These are phyloP conservation scores for Eospalax fontanierii DNA, from an alignment of 2,797 vertebrate genomes.

Conservation along the genomic window DNA sequence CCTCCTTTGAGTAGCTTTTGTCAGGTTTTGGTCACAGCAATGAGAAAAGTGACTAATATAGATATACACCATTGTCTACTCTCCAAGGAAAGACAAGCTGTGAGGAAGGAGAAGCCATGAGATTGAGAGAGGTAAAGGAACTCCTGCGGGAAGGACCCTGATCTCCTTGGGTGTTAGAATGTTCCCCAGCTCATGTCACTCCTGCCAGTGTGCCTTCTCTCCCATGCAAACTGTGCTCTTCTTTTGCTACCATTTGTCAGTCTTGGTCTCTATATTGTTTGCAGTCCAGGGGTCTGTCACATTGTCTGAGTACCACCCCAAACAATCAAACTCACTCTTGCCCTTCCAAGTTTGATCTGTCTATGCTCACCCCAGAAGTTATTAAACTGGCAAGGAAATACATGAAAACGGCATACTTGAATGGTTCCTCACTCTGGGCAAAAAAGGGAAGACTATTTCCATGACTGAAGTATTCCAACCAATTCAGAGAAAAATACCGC, in stretches of 20 bases:
- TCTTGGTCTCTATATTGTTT: neutral
- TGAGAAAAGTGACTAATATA: neutral
- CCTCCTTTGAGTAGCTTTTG: neutral
- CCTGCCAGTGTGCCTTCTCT: neutral
- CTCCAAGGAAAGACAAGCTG: neutral
- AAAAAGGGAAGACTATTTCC: slow-evolving; percentile 70
- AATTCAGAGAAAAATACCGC: slow-evolving; percentile 81
- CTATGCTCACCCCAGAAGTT: slow-evolving; percentile 64
- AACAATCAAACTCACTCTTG: neutral
- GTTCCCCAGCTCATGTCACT: neutral
- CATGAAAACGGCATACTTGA: slow-evolving; percentile 69
- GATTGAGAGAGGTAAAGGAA: neutral
- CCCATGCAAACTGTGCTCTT: neutral
- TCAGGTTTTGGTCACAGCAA: neutral
- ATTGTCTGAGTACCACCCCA: neutral
- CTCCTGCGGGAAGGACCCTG: neutral
- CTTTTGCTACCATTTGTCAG: neutral
- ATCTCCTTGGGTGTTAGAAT: neutral
- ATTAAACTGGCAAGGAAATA: slow-evolving; percentile 64
- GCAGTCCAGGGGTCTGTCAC: neutral
- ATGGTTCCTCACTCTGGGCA: slow-evolving; percentile 69
- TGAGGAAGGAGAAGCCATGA: neutral
- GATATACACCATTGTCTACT: no score
- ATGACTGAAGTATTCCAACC: slow-evolving; percentile 68
- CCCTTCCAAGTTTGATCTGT: slow-evolving; percentile 2